Evolutionary conservation across 2,888 invertebrate species (phyloP).

Genomic region (Limenitis camilla): DNA sequence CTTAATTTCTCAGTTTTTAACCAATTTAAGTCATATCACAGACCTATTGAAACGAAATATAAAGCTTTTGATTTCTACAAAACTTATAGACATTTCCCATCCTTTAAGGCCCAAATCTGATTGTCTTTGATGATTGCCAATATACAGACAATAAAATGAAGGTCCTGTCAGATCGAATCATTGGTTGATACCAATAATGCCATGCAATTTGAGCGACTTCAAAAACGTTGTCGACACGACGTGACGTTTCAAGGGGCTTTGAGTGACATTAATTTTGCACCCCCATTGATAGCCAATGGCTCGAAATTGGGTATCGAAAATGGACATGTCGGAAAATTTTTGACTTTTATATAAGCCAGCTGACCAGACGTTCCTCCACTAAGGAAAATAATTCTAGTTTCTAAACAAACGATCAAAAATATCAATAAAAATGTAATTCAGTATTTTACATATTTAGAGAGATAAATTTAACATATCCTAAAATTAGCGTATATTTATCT

Average conservation of each 20-base stretch:
- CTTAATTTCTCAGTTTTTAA: too few relatives aligned
- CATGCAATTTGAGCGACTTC: conserved; percentile 13
- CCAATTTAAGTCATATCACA: too few relatives aligned
- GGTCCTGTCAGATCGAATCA: conserved; percentile 1
- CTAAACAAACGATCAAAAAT: too few relatives aligned
- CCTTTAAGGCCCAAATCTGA: not conserved
- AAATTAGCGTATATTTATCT: too few relatives aligned
- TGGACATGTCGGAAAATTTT: not conserved
- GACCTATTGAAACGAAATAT: too few relatives aligned
- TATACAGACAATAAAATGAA: conserved; percentile 9
- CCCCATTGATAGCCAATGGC: not conserved
- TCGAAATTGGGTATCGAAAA: not conserved
- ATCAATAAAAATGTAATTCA: too few relatives aligned
- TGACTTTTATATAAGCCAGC: not conserved
- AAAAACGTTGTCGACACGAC: conserved; percentile 3
- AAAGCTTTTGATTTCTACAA: too few relatives aligned
- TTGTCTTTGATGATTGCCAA: not conserved
- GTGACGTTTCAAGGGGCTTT: conserved; percentile 9
- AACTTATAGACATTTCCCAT: too few relatives aligned
- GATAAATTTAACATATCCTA: too few relatives aligned
- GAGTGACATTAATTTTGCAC: conserved; percentile 8
- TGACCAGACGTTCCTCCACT: too few relatives aligned
- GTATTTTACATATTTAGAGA: too few relatives aligned
- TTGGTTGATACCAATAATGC: conserved; percentile 9
- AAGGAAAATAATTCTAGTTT: too few relatives aligned